Evolutionary conservation across 2,797 vertebrate species (phyloP).

Genomic region (Pangasius macronema): DNA sequence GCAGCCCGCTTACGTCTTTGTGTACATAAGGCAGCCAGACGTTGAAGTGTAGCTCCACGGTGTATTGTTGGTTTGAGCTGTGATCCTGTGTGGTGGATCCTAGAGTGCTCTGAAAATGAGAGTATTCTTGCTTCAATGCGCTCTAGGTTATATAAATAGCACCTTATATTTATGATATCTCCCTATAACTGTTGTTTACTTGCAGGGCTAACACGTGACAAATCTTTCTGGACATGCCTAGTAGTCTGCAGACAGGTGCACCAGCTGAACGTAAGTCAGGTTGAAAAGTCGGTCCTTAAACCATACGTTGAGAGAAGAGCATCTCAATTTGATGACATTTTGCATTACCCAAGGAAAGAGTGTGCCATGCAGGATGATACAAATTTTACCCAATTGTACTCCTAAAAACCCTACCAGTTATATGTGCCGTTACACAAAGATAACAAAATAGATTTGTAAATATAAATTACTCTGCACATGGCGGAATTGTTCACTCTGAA

Average conservation of each 20-base stretch:
- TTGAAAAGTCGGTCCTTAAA: background rate
- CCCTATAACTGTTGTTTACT: background rate
- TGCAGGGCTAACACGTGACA: background rate
- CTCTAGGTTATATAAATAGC: background rate
- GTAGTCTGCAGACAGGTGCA: background rate
- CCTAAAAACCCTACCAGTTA: background rate
- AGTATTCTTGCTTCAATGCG: background rate
- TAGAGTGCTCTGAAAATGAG: background rate
- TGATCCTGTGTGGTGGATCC: slow-evolving; percentile 1
- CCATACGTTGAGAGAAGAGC: too few relatives aligned
- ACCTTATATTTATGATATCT: background rate
- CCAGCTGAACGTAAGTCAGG: background rate
- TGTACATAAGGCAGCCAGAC: slow-evolving; percentile 54
- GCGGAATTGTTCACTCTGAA: background rate
- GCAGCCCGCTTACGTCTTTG: slow-evolving; percentile 52
- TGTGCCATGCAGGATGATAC: background rate
- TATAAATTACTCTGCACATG: background rate
- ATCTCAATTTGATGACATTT: background rate
- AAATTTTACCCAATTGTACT: background rate
- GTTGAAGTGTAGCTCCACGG: slow-evolving; percentile 36
- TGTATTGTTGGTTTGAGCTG: slow-evolving; percentile 17
- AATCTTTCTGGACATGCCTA: background rate
- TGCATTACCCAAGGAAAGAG: background rate
- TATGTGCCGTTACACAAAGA: background rate
- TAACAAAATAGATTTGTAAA: background rate